Evolutionary conservation across 2,888 invertebrate genomes (phyloP).

Genomic region (Machimus rusticus): DNA sequence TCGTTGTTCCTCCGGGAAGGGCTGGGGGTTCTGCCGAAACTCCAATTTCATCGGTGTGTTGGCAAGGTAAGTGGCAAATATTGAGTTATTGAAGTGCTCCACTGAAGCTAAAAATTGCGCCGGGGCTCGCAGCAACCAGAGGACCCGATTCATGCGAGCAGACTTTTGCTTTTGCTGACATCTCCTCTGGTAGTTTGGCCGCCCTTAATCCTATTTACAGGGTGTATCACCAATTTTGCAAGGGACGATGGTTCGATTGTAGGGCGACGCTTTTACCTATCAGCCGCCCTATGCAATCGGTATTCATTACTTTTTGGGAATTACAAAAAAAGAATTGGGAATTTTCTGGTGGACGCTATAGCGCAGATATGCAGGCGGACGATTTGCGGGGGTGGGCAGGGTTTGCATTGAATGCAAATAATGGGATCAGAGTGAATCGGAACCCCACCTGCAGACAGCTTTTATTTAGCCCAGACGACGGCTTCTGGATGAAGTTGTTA

Average conservation of each 20-base stretch:
- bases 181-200: background rate
- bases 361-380: background rate
- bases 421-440: background rate
- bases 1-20: background rate
- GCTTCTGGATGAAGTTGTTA: background rate
- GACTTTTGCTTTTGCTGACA: background rate
- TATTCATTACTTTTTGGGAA: background rate
- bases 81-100: background rate
- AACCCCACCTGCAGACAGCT: background rate
- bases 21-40: background rate
- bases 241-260: background rate
- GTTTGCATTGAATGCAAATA: background rate
- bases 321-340: background rate
- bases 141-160: background rate
- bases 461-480: background rate
- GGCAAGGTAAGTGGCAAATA: background rate
- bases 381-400: background rate
- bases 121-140: background rate
- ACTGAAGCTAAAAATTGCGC: background rate
- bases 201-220: background rate
- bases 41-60: background rate
- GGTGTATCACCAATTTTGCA: background rate
- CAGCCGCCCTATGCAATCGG: background rate
- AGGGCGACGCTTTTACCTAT: background rate
- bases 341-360: background rate